Percentiles rank a stretch among this genome's conserved stretches.
Conservation (phyloP, 2,797 vertebrate species). For the Mormyrus hasselquistii region DNA sequence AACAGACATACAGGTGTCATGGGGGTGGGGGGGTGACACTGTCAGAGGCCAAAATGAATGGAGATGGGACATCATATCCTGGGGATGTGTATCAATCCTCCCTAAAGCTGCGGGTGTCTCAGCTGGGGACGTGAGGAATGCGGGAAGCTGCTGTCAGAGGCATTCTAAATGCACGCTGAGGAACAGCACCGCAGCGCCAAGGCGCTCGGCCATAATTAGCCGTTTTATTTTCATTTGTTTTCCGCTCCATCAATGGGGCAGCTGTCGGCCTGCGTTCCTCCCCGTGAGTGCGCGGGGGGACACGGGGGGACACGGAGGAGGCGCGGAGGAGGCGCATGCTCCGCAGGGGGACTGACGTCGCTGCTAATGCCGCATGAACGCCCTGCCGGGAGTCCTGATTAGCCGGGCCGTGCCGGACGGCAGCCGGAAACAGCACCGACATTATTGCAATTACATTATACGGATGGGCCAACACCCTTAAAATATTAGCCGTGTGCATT, state of each 20-base stretch:
- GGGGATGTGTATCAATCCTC: background rate
- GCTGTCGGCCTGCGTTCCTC: background rate
- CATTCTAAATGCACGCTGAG: constrained; percentile 37
- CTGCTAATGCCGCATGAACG: background rate
- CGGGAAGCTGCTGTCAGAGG: constrained; percentile 32
- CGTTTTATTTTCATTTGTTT: constrained; percentile 49
- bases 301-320: background rate
- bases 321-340: background rate
- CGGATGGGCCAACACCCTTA: constrained; percentile 30
- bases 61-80: background rate
- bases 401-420: constrained; percentile 32
- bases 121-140: constrained; percentile 24
- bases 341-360: background rate
- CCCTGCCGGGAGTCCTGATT: constrained; percentile 42
- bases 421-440: constrained; percentile 26
- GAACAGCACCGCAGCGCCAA: constrained; percentile 40
- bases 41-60: too few relatives aligned
- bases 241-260: constrained; percentile 39
- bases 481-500: constrained; percentile 34
- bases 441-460: constrained; percentile 33
- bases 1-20: background rate
- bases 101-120: constrained; percentile 10
- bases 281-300: background rate
- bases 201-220: constrained; percentile 39
- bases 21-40: too few relatives aligned